Evolutionary conservation across 2,113 vertebrate species (phyloP).

Genomic region (Eonycteris spelaea): DNA sequence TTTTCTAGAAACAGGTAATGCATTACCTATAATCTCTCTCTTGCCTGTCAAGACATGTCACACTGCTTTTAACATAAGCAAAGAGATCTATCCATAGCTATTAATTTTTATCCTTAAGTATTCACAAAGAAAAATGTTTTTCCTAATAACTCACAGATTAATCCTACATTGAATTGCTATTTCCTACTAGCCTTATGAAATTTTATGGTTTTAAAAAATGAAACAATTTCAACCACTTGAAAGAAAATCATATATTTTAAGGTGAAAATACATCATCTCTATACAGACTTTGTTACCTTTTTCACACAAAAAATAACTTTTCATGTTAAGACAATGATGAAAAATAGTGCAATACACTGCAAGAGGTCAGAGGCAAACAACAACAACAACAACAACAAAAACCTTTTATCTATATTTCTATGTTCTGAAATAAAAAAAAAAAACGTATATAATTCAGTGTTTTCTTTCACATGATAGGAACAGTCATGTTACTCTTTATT

Average conservation of each 20-base stretch:
- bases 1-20: conserved; percentile 24
- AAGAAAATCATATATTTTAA: conserved; percentile 2
- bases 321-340: background rate
- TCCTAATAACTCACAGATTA: conserved; percentile 13
- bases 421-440: background rate
- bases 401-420: background rate
- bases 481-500: background rate
- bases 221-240: background rate
- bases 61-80: background rate
- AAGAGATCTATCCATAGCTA: background rate
- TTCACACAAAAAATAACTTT: background rate
- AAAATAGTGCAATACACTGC: background rate
- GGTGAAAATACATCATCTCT: background rate
- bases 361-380: background rate
- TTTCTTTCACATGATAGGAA: background rate
- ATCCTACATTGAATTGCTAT: background rate
- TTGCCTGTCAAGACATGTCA: background rate
- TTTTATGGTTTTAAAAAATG: conserved; percentile 32
- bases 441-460: background rate
- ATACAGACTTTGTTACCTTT: background rate
- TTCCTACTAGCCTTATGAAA: background rate
- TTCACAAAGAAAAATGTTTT: conserved; percentile 17
- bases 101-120: conserved; percentile 17
- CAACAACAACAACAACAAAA: too few species aligned
- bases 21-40: background rate